A percentile compares a stretch with the other conserved stretches of the same genome.
phyloP scores from a whole-genome alignment of 1,140 invertebrate genomes.

The Batillaria attramentaria region DNA sequence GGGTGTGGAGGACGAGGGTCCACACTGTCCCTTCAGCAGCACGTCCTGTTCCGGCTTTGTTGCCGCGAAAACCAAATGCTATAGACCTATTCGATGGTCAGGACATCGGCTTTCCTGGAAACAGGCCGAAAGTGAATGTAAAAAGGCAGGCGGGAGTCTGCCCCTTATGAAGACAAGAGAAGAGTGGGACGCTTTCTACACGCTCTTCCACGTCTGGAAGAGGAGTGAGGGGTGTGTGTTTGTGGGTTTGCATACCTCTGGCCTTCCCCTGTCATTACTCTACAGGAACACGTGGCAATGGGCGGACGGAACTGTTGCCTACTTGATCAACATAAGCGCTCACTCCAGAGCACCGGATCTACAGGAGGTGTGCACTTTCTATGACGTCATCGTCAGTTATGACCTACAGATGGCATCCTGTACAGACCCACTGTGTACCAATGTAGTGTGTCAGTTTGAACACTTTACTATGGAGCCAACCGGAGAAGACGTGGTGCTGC shows the following conservation, averaged over 20 bases:
- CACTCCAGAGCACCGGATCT: background rate
- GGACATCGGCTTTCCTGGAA: background rate
- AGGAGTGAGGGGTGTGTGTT: background rate
- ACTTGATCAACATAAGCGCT: too few species aligned
- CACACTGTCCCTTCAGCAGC: conserved; percentile 22
- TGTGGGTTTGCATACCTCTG: background rate
- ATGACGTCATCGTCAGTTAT: background rate
- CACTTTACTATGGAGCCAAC: background rate
- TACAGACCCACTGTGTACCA: background rate
- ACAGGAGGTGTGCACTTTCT: background rate
- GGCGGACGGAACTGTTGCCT: too few species aligned
- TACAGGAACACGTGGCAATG: conserved; percentile 12
- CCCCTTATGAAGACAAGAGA: conserved; percentile 13
- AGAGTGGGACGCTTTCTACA: background rate
- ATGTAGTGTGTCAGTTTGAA: background rate
- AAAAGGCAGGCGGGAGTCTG: background rate
- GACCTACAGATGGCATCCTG: background rate
- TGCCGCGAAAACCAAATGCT: background rate
- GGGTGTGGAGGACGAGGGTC: conserved; percentile 10
- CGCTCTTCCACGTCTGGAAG: background rate
- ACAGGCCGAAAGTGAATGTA: background rate
- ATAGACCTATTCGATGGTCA: background rate
- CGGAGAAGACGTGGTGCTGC: background rate
- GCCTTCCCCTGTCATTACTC: background rate
- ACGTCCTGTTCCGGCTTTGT: background rate